Evolutionary conservation across 2,888 invertebrate species (phyloP).

Genomic region (Digitonthophagus gazella): DNA sequence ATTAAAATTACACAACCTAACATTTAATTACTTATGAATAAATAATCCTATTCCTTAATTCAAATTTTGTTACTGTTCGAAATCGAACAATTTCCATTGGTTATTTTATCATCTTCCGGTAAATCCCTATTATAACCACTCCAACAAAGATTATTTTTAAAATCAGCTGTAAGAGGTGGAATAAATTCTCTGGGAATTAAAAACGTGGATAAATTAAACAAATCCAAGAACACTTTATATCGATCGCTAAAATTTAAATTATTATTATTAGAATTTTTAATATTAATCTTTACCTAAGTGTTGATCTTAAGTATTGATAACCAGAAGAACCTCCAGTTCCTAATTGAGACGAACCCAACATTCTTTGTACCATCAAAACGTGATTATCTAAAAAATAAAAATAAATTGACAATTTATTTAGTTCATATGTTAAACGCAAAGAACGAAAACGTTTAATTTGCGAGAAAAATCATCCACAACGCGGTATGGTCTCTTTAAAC

Average conservation of each 20-base stretch:
- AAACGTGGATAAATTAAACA: slow-evolving; percentile 96
- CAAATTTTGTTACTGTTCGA: neutral
- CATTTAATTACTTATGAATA: neutral
- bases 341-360: slow-evolving; percentile 94
- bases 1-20: too few relatives aligned
- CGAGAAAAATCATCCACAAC: too few relatives aligned
- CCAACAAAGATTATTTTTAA: slow-evolving; percentile 25
- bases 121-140: neutral
- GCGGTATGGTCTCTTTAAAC: too few relatives aligned
- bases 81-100: neutral
- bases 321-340: slow-evolving; percentile 99
- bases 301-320: slow-evolving; percentile 95
- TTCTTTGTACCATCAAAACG: slow-evolving; percentile 96
- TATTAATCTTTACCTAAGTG: too few relatives aligned
- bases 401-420: too few relatives aligned
- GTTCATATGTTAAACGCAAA: too few relatives aligned
- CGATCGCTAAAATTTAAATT: slow-evolving; percentile 97
- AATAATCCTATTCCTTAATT: neutral
- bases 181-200: slow-evolving; percentile 88
- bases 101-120: neutral
- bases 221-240: slow-evolving; percentile 96
- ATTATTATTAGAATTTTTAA: too few relatives aligned
- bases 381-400: too few relatives aligned
- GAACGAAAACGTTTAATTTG: too few relatives aligned
- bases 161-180: slow-evolving; percentile 73